Base-by-base conservation (phyloP, 2,888 invertebrate species). In the Pocota personata region DNA sequence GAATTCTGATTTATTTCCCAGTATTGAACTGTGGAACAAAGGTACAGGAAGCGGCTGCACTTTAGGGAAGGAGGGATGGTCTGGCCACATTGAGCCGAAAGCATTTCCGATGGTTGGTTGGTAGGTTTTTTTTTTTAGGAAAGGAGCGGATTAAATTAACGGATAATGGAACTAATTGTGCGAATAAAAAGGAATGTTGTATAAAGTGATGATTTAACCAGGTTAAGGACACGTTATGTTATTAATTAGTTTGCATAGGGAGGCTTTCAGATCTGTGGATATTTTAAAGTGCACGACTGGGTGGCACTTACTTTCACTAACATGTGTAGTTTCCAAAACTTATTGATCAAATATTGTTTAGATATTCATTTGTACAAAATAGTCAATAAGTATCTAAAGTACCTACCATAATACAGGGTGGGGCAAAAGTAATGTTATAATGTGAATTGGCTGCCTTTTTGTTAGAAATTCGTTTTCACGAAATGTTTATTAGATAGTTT, bases 1-100 rank as follows among this genome's bases (percentile, higher is more conserved):
- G 75, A 55, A 62, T 71, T 75, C 80, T 80, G 84, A 80, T 80
- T 80, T 80, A 84, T 84, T 80, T 75, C 48, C 43, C 55, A 37
- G 66, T 79, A 67, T 79, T 62, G 32, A 40, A 46, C 21, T 69
- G 24, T 24, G 40, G 21, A 72, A 73, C 52, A 67, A 79, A 79
- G 84, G 79, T 57, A 48, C 83, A 83, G 79, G 73, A 83, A 83
- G 73, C 83, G 73, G 67, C 67, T 73, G 78, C 60, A 73, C 52
- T 67, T 60, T 83, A 14, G 19, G 35, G 57, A 35, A 1, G 19
- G 32, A 30, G 19, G 27, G 30, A 5, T n/a, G n/a, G n/a, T n/a
- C 16, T 21, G 60, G 40, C 19, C 24, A n/a, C n/a, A 16, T 21
- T 57, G 57, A 10, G 57, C 71, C 71, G 14, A 32, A 21, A 58